These are phyloP conservation scores for Melanaphis sacchari DNA, from an alignment of 1,140 invertebrate genomes.

Conservation along the genomic window DNA sequence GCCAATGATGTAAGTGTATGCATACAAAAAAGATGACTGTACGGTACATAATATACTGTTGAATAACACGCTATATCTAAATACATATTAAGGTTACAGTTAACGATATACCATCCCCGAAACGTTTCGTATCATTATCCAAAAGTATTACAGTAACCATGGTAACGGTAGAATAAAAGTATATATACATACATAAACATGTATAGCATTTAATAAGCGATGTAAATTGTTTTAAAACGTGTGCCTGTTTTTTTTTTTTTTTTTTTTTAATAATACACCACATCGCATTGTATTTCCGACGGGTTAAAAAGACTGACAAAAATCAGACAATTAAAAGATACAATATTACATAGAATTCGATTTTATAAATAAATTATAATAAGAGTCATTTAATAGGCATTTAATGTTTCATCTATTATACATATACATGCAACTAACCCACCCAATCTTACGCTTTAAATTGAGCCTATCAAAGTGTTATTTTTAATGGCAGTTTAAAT, in stretches of 20 bases:
- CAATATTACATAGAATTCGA: background rate
- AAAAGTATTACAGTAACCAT: background rate
- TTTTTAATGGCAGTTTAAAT: background rate
- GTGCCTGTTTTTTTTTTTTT: background rate
- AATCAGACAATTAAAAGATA: background rate
- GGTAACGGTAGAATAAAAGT: background rate
- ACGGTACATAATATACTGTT: constrained; percentile 2
- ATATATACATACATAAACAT: background rate
- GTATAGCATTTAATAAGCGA: background rate
- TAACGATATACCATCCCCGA: background rate
- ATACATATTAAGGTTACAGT: background rate
- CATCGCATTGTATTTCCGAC: background rate
- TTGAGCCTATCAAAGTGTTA: background rate
- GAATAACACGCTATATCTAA: background rate
- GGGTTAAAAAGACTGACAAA: background rate
- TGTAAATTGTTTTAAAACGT: background rate
- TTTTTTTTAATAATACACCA: background rate
- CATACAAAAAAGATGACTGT: constrained; percentile 2
- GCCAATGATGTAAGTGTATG: constrained; percentile 27
- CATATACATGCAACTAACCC: background rate
- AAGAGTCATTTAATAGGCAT: background rate
- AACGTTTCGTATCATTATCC: background rate
- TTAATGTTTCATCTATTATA: background rate
- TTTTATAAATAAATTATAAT: constrained; percentile 11
- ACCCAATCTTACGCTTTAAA: background rate